Evolutionary conservation across 2,113 vertebrate genomes (phyloP), one percentile per base, ranked within the genome.

Genomic region (Misgurnus mizolepis): DNA sequence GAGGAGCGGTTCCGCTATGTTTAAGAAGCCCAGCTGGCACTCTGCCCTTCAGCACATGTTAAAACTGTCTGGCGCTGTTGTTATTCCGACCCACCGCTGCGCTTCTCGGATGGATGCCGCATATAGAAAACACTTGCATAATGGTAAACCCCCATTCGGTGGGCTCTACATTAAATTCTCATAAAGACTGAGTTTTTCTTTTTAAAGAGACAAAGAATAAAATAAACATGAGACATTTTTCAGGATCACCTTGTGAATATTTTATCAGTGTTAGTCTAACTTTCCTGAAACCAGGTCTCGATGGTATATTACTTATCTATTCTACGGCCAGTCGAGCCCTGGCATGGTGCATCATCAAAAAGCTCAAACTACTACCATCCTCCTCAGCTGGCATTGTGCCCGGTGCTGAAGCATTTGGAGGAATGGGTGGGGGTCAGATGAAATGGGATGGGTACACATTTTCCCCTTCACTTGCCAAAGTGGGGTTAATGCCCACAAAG

Each of bases 211-310:
- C 12, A 73, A 83, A 76, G 8, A 40, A 86, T 89, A 81, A 89
- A 90, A 90, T 86, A 90, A 90, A 88, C 85, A 90, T 89, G 87
- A 90, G 85, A 71, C 83, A 80, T 86, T 89, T 89, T 91, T 88
- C 76, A 80, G 87, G 86, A 86, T 87, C 88, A 87, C 88, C 83
- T 67, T 72, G 85, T 90, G 83, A 90, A 91, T 91, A 86, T 89
- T 91, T 90, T 86, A 91, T 71, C 85, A 86, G 82, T 84, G 87
- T 90, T 91, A 90, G 89, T 90, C 87, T 89, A 89, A 89, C 85
- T 84, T 87, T 80, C 71, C 84, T 82, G 81, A 83, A 89, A 91
- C 88, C 89, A 89, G 87, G 90, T 89, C 88, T 88, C 78, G 85
- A 86, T 82, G 56, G 86, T 85, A 82, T 79, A 22, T 70, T 85